Conservation (phyloP, 2,888 invertebrate genomes). For the Cyaniris semiargus region DNA sequence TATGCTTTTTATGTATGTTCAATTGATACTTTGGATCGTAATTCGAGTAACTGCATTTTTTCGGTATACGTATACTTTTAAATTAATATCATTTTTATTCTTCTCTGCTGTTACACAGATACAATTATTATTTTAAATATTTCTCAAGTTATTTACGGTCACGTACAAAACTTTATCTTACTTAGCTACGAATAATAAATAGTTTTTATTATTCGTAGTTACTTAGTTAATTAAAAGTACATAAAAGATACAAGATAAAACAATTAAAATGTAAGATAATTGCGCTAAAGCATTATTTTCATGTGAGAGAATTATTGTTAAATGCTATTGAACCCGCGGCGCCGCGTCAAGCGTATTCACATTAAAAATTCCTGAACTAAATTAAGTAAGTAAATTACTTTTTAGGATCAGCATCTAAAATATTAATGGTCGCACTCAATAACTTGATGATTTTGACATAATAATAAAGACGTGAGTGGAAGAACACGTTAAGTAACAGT, state of each 20-base stretch:
- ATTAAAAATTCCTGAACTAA: too few species aligned
- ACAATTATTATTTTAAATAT: not conserved
- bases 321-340: not conserved
- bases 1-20: too few species aligned
- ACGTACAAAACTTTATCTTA: not conserved
- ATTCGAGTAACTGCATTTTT: too few species aligned
- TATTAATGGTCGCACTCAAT: too few species aligned
- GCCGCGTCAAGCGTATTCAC: not conserved
- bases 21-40: too few species aligned
- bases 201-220: too few species aligned
- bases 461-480: too few species aligned
- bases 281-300: not conserved
- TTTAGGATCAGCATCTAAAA: too few species aligned
- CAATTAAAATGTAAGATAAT: conserved; percentile 1
- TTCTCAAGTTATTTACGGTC: not conserved
- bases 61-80: too few species aligned
- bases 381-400: not conserved
- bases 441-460: too few species aligned
- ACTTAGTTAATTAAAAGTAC: not conserved
- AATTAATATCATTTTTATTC: not conserved
- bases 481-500: too few species aligned
- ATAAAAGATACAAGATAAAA: conserved; percentile 21
- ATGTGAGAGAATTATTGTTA: not conserved
- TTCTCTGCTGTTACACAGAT: not conserved
- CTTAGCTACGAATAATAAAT: too few species aligned